Conservation (phyloP, 2,113 vertebrate species). For the Gadus chalcogrammus region DNA sequence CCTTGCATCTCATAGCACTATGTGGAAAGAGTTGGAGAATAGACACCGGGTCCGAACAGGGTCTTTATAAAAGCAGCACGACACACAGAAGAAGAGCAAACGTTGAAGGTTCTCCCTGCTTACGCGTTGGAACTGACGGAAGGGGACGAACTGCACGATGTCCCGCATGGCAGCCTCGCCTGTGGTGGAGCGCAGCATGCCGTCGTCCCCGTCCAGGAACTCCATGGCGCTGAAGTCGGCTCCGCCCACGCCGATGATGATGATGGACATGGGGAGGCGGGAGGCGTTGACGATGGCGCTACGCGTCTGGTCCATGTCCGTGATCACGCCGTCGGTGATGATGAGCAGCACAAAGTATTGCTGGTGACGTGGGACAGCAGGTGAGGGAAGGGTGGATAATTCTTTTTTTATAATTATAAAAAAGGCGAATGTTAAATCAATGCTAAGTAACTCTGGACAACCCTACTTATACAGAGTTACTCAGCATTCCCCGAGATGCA, state of each 20-base stretch:
- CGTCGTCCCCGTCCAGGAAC: conserved; percentile 89
- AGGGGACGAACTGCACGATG: conserved; percentile 97
- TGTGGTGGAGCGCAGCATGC: conserved; percentile 72
- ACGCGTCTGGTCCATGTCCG: conserved; percentile 90
- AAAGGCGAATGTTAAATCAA: too few relatives aligned
- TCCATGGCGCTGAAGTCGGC: conserved; percentile 93
- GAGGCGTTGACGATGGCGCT: conserved; percentile 87
- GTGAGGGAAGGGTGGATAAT: background rate
- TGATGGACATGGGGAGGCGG: conserved; percentile 91
- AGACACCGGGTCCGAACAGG: background rate
- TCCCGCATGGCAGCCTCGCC: conserved; percentile 86
- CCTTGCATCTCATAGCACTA: too few relatives aligned
- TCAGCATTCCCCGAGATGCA: too few relatives aligned
- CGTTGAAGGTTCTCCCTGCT: conserved; percentile 50
- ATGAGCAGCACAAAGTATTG: conserved; percentile 94
- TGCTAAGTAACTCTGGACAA: background rate
- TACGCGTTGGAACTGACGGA: conserved; percentile 92
- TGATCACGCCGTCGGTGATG: conserved; percentile 96
- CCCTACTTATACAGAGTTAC: too few relatives aligned
- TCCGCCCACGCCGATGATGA: conserved; percentile 90
- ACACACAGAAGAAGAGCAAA: background rate
- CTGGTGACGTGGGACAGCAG: conserved; percentile 57
- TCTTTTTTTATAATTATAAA: background rate
- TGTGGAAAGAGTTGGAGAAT: too few relatives aligned
- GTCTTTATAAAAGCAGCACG: background rate